phyloP scores from a whole-genome alignment of 2,113 vertebrate genomes.

The Hyperopisus bebe region DNA sequence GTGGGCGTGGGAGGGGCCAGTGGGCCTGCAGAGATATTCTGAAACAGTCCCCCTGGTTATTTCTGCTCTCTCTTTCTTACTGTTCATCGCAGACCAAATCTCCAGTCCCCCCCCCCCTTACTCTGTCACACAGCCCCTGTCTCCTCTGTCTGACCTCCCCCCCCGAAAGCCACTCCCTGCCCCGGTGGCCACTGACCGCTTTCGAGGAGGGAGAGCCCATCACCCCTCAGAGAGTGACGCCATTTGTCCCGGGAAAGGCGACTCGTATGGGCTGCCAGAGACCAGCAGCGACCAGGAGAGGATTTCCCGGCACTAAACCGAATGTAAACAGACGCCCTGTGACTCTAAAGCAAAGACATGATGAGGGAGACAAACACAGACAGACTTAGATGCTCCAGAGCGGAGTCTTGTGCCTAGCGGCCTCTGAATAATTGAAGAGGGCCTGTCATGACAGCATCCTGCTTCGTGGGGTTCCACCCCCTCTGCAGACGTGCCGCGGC shows the following conservation, averaged over 20 bases:
- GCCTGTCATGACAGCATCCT: not conserved
- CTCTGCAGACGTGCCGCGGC: not conserved
- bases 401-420: not conserved
- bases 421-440: constrained; percentile 15
- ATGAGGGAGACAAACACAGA: not conserved
- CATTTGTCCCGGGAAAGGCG: not conserved
- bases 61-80: constrained; percentile 35
- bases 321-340: not conserved
- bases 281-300: not conserved
- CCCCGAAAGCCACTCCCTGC: not conserved
- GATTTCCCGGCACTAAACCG: not conserved
- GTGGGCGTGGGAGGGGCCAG: not conserved
- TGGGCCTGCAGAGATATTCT: constrained; percentile 20
- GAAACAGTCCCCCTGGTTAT: constrained; percentile 35
- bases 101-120: not conserved
- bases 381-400: not conserved
- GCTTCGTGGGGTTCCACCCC: not conserved
- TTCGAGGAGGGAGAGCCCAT: not conserved
- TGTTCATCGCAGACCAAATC: constrained; percentile 24
- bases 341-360: not conserved
- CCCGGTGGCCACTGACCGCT: not conserved
- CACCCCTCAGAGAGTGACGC: not conserved
- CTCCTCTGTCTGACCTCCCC: not conserved
- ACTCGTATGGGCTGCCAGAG: not conserved
- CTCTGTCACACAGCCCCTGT: not conserved